phyloP scores from a whole-genome alignment of 1,140 invertebrate species.

The Pseudomyrmex pallidus region DNA sequence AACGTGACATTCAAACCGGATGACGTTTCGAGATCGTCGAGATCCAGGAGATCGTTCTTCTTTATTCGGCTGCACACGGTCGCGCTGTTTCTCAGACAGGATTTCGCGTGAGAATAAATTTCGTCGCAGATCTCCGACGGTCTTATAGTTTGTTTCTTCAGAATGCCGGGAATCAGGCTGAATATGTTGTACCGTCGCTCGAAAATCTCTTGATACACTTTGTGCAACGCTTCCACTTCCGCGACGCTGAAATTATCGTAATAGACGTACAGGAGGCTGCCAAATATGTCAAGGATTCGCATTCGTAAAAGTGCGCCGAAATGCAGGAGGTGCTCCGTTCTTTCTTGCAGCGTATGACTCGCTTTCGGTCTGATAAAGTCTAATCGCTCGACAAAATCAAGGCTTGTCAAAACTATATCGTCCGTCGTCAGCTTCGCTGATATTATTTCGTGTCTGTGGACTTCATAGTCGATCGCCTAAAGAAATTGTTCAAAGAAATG shows the following conservation, averaged over 20 bases:
- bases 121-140: constrained; percentile 65
- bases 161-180: constrained; percentile 61
- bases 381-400: constrained; percentile 60
- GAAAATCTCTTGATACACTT: constrained; percentile 69
- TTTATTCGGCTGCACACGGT: constrained; percentile 58
- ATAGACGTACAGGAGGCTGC: constrained; percentile 69
- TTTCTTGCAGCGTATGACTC: constrained; percentile 62
- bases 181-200: constrained; percentile 75
- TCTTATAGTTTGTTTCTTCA: constrained; percentile 47
- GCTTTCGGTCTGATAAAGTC: constrained; percentile 10
- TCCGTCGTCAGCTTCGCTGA: neutral
- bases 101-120: constrained; percentile 47
- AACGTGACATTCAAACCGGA: constrained; percentile 44
- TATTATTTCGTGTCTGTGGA: constrained; percentile 50
- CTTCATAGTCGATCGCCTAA: constrained; percentile 65
- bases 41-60: constrained; percentile 45
- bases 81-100: constrained; percentile 62
- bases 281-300: constrained; percentile 70
- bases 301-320: constrained; percentile 66
- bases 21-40: neutral
- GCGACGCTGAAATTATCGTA: constrained; percentile 73
- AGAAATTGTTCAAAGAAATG: constrained; percentile 24
- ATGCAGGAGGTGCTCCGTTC: constrained; percentile 66
- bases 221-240: constrained; percentile 70
- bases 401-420: constrained; percentile 37